These are phyloP conservation scores for Metacarcinus magister DNA, from an alignment of 2,888 invertebrate species.

Conservation along the genomic window DNA sequence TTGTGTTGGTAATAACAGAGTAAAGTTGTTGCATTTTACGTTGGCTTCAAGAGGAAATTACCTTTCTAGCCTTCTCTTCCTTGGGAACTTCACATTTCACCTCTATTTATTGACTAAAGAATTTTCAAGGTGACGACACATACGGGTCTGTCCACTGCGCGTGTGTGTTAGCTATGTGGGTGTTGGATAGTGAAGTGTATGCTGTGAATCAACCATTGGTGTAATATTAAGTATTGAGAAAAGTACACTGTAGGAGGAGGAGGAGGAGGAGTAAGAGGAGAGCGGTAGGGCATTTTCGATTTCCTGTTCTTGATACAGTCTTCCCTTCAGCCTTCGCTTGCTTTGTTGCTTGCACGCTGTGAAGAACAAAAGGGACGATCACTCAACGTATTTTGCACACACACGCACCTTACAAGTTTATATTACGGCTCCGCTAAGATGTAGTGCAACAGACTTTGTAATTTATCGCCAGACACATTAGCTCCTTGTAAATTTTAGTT, in stretches of 20 bases:
- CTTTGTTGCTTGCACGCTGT: background rate
- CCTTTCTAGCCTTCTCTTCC: constrained; percentile 17
- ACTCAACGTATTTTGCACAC: background rate
- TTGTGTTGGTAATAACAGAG: background rate
- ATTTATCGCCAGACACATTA: constrained; percentile 44
- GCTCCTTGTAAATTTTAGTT: background rate
- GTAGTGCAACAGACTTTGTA: constrained; percentile 17
- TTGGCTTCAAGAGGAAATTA: background rate
- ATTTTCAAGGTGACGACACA: background rate
- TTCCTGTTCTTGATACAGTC: background rate
- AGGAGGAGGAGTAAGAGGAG: background rate
- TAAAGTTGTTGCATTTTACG: constrained; percentile 7
- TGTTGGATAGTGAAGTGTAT: background rate
- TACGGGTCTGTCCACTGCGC: background rate
- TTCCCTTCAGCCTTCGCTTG: background rate
- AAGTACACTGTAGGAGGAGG: background rate
- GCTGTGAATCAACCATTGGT: background rate
- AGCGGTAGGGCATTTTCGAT: background rate
- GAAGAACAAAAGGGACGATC: constrained; percentile 7
- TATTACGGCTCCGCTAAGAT: constrained; percentile 21
- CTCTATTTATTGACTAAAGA: background rate
- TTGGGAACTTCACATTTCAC: constrained; percentile 4
- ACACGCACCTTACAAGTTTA: constrained; percentile 33
- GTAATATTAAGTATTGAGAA: background rate
- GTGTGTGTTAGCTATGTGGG: background rate